These are phyloP conservation scores for Aurelia sp. DNA, from an alignment of 30 jellyfish, hydroid and myxozoan genomes.

Conservation along the genomic window DNA sequence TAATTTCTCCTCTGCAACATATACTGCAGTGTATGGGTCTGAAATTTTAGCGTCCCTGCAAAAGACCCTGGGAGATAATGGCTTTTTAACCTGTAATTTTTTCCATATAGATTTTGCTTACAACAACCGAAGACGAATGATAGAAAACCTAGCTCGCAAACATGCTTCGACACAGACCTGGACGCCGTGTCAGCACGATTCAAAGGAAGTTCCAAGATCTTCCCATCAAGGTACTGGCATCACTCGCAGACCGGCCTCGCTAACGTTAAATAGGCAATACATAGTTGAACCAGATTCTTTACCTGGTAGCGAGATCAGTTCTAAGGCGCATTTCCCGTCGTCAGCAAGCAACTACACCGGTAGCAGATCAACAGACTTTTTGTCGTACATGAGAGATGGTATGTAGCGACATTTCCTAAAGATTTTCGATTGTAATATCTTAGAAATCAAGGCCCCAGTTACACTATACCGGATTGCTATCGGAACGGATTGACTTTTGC, in stretches of 20 bases:
- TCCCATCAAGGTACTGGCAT: conserved; percentile 54
- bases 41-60: too few species aligned
- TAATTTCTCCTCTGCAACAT: too few species aligned
- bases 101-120: conserved; percentile 30
- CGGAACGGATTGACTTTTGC: too few species aligned
- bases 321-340: conserved; percentile 67
- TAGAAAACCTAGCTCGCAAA: conserved; percentile 8
- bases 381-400: conserved; percentile 58
- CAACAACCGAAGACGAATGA: not conserved
- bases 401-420: not conserved
- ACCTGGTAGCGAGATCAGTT: conserved; percentile 65
- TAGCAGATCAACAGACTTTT: conserved; percentile 48
- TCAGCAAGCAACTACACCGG: conserved; percentile 69
- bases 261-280: not conserved
- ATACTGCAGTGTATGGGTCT: too few species aligned
- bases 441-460: too few species aligned
- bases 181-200: conserved; percentile 30
- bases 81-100: too few species aligned
- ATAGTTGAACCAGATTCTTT: conserved; percentile 61
- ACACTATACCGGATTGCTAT: too few species aligned
- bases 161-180: conserved; percentile 71
- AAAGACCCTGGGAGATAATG: too few species aligned
- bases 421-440: too few species aligned
- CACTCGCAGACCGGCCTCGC: conserved; percentile 3
- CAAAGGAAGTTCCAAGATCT: conserved; percentile 44